Evolutionary conservation across 2,797 vertebrate genomes (phyloP).

Genomic region (Siniperca scherzeri): DNA sequence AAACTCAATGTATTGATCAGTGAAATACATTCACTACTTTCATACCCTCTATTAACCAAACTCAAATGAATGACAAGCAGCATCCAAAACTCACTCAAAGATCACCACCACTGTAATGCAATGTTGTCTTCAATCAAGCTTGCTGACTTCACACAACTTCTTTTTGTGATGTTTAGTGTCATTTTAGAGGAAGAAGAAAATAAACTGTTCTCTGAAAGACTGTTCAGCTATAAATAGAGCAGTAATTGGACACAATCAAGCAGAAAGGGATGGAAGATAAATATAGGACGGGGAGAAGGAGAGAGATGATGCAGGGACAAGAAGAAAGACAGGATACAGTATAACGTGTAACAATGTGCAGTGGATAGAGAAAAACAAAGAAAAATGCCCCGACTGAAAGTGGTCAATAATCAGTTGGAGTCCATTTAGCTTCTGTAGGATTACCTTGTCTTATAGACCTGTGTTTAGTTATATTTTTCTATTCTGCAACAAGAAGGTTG

Average conservation of each 20-base stretch:
- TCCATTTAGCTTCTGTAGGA: neutral
- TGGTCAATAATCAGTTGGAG: neutral
- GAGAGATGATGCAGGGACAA: neutral
- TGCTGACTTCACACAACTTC: neutral
- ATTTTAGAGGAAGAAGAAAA: neutral
- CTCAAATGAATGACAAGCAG: neutral
- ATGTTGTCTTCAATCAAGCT: neutral
- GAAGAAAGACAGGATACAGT: neutral
- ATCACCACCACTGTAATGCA: neutral
- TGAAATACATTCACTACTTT: neutral
- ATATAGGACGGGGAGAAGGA: neutral
- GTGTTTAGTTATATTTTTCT: neutral
- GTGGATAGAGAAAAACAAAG: neutral
- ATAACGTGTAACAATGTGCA: neutral
- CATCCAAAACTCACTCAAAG: neutral
- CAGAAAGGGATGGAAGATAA: conserved; percentile 12
- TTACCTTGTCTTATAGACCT: neutral
- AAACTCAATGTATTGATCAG: too few relatives aligned
- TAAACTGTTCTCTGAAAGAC: neutral
- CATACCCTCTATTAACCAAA: neutral
- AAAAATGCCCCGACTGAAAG: neutral
- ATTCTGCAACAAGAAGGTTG: neutral
- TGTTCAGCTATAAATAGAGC: conserved; percentile 2
- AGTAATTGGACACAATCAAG: conserved; percentile 40
- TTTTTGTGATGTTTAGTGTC: neutral